Conservation (phyloP, 2,113 vertebrate species). For the Myotis lucifugus region DNA sequence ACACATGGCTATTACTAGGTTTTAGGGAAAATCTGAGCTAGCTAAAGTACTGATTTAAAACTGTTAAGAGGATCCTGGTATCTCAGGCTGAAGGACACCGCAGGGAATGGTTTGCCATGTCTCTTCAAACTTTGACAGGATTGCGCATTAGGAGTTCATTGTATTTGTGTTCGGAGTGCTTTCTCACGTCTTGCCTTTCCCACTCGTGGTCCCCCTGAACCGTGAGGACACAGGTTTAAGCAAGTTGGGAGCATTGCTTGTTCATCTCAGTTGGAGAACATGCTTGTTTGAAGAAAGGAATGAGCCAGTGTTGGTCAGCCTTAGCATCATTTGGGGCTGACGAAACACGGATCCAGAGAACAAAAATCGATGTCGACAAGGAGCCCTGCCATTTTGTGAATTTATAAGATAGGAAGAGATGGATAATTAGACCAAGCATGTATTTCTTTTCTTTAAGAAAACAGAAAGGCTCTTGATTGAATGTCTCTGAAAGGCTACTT, state of each 20-base stretch:
- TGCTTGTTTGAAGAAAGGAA: not conserved
- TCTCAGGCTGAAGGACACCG: not conserved
- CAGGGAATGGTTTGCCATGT: not conserved
- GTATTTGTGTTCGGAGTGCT: not conserved
- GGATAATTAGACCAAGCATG: conserved; percentile 69
- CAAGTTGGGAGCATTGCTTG: fast-evolving
- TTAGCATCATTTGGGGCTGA: conserved; percentile 71
- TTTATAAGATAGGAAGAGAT: conserved; percentile 78
- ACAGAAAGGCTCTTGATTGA: conserved; percentile 67
- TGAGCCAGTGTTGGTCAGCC: conserved; percentile 55
- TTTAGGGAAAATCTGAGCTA: not conserved
- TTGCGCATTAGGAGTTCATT: fast-evolving
- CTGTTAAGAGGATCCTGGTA: not conserved
- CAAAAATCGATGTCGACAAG: conserved; percentile 80
- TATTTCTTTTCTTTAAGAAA: conserved; percentile 77
- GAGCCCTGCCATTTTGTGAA: conserved; percentile 76
- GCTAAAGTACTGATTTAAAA: not conserved
- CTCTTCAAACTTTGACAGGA: not conserved
- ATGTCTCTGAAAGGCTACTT: conserved; percentile 68
- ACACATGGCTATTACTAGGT: not conserved
- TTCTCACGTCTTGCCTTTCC: not conserved
- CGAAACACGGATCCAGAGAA: conserved; percentile 62
- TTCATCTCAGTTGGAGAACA: not conserved
- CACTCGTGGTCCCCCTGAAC: not conserved
- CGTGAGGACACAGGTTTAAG: fast-evolving